Evolutionary conservation across 2,113 vertebrate species (phyloP).

Genomic region (Phylloscopus whistleri): DNA sequence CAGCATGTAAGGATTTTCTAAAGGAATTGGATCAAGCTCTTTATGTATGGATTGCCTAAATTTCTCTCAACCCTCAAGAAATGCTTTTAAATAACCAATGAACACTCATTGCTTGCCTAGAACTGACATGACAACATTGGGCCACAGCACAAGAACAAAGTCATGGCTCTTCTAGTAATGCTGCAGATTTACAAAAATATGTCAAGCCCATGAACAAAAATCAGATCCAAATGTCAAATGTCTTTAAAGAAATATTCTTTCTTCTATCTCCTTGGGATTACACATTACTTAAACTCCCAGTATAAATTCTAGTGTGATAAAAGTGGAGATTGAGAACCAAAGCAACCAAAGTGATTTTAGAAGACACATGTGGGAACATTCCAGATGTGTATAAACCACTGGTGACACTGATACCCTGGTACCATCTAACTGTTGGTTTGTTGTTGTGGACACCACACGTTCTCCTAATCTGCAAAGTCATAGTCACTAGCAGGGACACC

Average conservation of each 20-base stretch:
- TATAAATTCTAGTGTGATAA: neutral
- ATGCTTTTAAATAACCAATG: neutral
- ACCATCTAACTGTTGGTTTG: neutral
- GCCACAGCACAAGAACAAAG: neutral
- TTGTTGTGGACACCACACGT: rapidly evolving
- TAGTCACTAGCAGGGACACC: neutral
- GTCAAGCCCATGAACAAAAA: neutral
- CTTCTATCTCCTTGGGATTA: neutral
- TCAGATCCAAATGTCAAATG: neutral
- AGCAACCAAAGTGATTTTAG: neutral
- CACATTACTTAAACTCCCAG: neutral
- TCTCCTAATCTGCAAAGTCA: neutral
- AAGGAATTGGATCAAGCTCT: neutral
- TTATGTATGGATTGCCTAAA: neutral
- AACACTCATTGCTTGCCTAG: rapidly evolving
- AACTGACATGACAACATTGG: neutral
- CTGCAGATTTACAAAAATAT: neutral
- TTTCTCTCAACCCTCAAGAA: neutral
- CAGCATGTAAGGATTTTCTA: neutral
- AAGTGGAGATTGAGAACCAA: neutral
- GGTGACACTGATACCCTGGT: neutral
- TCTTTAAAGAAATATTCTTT: neutral
- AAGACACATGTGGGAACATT: neutral
- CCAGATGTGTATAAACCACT: neutral
- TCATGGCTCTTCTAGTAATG: neutral